Evolutionary conservation across 2,113 vertebrate genomes (phyloP).

Genomic region (Gobiocypris rarus): DNA sequence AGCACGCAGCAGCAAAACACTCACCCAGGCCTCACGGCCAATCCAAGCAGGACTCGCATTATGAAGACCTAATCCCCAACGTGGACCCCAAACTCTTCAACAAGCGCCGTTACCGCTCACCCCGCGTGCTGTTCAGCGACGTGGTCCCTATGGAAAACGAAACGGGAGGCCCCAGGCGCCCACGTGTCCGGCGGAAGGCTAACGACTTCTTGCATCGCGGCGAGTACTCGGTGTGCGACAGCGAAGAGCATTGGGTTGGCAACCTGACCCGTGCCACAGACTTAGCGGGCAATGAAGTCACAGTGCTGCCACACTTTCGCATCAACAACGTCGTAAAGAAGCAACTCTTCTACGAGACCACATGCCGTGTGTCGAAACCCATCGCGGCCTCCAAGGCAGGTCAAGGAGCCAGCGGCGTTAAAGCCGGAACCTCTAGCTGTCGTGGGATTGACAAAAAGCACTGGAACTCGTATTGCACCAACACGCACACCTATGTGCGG

Average conservation of each 20-base stretch:
- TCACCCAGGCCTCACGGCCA: slow-evolving; percentile 62
- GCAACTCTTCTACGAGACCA: slow-evolving; percentile 97
- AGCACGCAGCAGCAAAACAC: slow-evolving; percentile 59
- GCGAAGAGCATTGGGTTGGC: slow-evolving; percentile 89
- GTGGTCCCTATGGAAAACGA: slow-evolving; percentile 77
- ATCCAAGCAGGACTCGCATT: slow-evolving; percentile 57
- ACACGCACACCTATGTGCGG: slow-evolving; percentile 93
- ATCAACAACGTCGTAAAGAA: slow-evolving; percentile 91
- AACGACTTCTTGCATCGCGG: slow-evolving; percentile 87
- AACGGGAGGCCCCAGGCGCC: slow-evolving; percentile 67
- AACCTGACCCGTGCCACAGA: slow-evolving; percentile 93
- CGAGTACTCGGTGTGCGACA: slow-evolving; percentile 96
- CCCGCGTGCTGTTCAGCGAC: slow-evolving; percentile 93
- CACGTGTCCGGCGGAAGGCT: slow-evolving; percentile 78
- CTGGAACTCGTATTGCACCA: slow-evolving; percentile 99
- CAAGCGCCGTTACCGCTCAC: slow-evolving; percentile 84
- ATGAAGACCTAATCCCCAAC: slow-evolving; percentile 76
- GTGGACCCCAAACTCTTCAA: slow-evolving; percentile 91
- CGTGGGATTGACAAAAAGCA: slow-evolving; percentile 92
- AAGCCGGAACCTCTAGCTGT: slow-evolving; percentile 79
- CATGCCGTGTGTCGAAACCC: slow-evolving; percentile 84
- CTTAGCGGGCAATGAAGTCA: slow-evolving; percentile 92
- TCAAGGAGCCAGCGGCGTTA: slow-evolving; percentile 51
- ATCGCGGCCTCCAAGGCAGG: slow-evolving; percentile 67
- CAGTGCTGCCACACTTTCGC: slow-evolving; percentile 88